Base-by-base conservation (phyloP, 2,113 vertebrate genomes). In the Lycaon pictus region DNA sequence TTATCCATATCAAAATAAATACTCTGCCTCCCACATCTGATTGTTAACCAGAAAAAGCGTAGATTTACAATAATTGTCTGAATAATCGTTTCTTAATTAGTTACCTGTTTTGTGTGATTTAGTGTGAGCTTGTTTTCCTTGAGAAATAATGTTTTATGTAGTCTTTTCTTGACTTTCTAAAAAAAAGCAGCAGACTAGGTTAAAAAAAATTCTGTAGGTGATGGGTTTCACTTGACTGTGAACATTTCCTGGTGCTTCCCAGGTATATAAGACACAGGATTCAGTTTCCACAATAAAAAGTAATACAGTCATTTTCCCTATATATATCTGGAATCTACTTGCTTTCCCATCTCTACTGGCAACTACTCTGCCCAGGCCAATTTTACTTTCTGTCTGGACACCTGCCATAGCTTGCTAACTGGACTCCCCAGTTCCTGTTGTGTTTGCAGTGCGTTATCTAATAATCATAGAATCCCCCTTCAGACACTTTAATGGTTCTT, bases 21-120 rank as follows among this genome's bases (percentile, higher is more conserved):
- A 81, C 74, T 15, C n/a, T 77, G 29, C 6, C 29, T 95, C 77
- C 25, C 48, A 77, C 17, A 32, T 91, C 65, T 90, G 29, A 85
- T 37, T 91, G 17, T 62, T 88, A 92, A 87, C 56, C 23, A 88
- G 35, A 32, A 90, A 90, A 97, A 82, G 1, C 53, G 0, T 48
- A 89, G 69, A 82, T 88, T 95, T 95, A 76, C 9, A 94, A 55
- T n/a, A 72, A 74, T 95, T 83, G 35, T 25, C 37, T 95, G 80
- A 98, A 79, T 53, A 86, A 96, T 55, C 60, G 15, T 63, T 97
- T 96, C 37, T 96, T 95, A 96, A 94, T 95, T 94, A 84, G 55
- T 88, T 92, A 84, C 69, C 80, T 94, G 67, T 25, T 96, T 94
- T 93, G 48, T 48, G 65, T 91, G 53, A 94, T 93, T 97, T 95